phyloP scores from a whole-genome alignment of 2,888 invertebrate genomes.

The Ormyrus labotus region DNA sequence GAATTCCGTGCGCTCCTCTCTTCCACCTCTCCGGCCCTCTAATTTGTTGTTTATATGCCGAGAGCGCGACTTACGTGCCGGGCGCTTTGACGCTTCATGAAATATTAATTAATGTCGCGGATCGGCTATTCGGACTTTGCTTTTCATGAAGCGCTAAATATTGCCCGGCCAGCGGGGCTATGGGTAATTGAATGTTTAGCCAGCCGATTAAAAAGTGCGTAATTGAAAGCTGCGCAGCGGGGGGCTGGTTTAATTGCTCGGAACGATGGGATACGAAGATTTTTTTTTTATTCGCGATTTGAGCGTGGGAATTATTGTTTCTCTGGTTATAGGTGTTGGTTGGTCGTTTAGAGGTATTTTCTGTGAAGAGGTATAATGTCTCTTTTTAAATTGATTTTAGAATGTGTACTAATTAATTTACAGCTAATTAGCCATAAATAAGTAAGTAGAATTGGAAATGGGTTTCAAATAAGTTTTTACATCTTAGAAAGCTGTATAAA shows the following conservation, averaged over 20 bases:
- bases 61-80: slow-evolving; percentile 16
- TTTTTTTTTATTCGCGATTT: not conserved
- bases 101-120: slow-evolving; percentile 37
- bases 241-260: too few species aligned
- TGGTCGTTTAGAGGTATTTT: too few species aligned
- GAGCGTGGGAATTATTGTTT: too few species aligned
- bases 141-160: not conserved
- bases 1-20: slow-evolving; percentile 18
- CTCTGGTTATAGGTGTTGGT: too few species aligned
- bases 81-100: slow-evolving; percentile 11
- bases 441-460: too few species aligned
- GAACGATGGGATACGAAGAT: not conserved
- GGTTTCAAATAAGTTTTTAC: too few species aligned
- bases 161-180: not conserved
- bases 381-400: too few species aligned
- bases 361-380: too few species aligned
- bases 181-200: not conserved
- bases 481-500: too few species aligned
- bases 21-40: slow-evolving; percentile 8
- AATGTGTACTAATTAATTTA: too few species aligned
- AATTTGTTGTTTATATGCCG: slow-evolving; percentile 49
- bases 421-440: too few species aligned
- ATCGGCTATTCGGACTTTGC: not conserved
- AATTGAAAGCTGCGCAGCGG: too few species aligned
- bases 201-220: not conserved